A percentile compares a stretch with the other conserved stretches of the same genome.
Evolutionary conservation across 2,888 invertebrate species (phyloP).

Genomic region (Acleris cristana): DNA sequence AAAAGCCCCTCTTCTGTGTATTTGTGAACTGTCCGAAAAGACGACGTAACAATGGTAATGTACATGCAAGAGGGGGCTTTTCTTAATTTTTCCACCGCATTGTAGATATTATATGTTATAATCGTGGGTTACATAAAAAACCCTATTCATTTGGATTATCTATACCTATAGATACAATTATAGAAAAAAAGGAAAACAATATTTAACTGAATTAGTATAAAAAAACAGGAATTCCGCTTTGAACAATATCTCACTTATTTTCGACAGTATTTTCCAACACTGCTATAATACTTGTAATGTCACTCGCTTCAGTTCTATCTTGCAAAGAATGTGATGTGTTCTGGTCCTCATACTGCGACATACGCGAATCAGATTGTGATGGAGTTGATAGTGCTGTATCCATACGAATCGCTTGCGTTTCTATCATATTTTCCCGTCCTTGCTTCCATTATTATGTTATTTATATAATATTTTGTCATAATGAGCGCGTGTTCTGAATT

Average conservation of each 20-base stretch:
- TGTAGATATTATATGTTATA: no score
- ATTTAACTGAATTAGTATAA: no score
- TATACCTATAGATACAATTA: no score
- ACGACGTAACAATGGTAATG: no score
- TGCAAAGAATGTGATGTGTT: not conserved
- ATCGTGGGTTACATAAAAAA: no score
- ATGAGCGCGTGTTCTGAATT: slow-evolving; percentile 18
- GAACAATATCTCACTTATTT: slow-evolving; percentile 20
- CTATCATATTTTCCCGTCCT: slow-evolving; percentile 21
- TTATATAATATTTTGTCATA: slow-evolving; percentile 19
- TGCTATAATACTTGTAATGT: slow-evolving; percentile 1
- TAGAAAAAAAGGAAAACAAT: no score
- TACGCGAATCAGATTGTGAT: slow-evolving; percentile 8
- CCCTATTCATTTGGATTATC: no score
- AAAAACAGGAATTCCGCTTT: slow-evolving; percentile 5
- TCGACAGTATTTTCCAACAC: slow-evolving; percentile 19
- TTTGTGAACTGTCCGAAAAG: no score
- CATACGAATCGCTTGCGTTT: slow-evolving; percentile 2
- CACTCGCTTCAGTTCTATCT: no score
- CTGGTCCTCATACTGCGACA: slow-evolving; percentile 18
- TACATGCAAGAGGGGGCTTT: no score
- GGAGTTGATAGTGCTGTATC: slow-evolving; percentile 9
- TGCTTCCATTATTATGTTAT: slow-evolving; percentile 18
- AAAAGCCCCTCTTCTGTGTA: not conserved
- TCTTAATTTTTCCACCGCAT: no score